Conservation (phyloP, 2,797 vertebrate species). For the Rhyacichthys aspro region DNA sequence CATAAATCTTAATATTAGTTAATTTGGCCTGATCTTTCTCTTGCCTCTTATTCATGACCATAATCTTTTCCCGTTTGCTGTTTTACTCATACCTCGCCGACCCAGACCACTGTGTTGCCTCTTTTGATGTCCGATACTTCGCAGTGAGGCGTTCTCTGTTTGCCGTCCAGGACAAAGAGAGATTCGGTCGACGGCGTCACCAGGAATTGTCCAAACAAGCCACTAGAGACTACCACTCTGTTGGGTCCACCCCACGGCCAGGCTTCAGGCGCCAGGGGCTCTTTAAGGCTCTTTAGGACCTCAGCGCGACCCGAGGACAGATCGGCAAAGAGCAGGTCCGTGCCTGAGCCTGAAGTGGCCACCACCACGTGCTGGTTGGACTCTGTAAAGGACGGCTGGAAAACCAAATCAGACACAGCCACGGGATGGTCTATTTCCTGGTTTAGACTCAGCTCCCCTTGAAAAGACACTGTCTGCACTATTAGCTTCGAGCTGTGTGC, state of each 20-base stretch:
- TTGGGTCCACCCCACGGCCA: constrained; percentile 88
- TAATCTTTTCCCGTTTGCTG: constrained; percentile 43
- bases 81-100: constrained; percentile 92
- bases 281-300: constrained; percentile 85
- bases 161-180: constrained; percentile 89
- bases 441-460: constrained; percentile 83
- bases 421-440: constrained; percentile 73
- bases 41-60: constrained; percentile 55
- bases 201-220: constrained; percentile 93
- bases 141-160: constrained; percentile 88
- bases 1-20: constrained; percentile 71
- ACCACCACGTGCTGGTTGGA: constrained; percentile 87
- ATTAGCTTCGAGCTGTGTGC: constrained; percentile 70
- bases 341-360: constrained; percentile 82
- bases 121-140: constrained; percentile 91
- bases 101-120: constrained; percentile 92
- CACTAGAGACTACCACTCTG: constrained; percentile 89
- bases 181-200: constrained; percentile 89
- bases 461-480: constrained; percentile 86
- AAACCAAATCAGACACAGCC: constrained; percentile 86
- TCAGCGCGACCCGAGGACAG: constrained; percentile 84
- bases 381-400: constrained; percentile 89
- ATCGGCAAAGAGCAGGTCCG: constrained; percentile 88
- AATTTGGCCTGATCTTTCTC: constrained; percentile 68
- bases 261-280: constrained; percentile 79